Percentiles rank a stretch among this genome's conserved stretches.
These are phyloP conservation scores for Takifugu rubripes DNA, from an alignment of 2,797 vertebrate species.

Conservation along the genomic window DNA sequence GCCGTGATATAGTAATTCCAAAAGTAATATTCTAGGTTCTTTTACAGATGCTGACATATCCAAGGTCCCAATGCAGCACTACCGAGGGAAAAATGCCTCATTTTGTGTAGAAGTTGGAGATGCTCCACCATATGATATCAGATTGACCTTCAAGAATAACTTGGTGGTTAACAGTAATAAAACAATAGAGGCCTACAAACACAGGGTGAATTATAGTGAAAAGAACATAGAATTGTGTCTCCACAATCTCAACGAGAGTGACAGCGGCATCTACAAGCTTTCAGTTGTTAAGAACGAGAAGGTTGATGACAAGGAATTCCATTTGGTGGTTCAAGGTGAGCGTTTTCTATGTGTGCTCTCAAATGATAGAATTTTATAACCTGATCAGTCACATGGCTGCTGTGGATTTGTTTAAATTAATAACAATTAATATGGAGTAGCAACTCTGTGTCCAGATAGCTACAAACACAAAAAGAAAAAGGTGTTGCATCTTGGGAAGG, in stretches of 20 bases:
- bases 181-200: accelerated
- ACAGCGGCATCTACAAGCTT: slow-evolving; percentile 17
- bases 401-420: too few relatives aligned
- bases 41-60: neutral
- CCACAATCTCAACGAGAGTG: slow-evolving; percentile 10
- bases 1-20: too few relatives aligned
- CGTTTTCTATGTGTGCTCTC: too few relatives aligned
- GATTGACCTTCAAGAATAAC: accelerated
- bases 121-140: accelerated
- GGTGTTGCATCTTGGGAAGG: too few relatives aligned
- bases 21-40: neutral
- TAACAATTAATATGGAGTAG: too few relatives aligned
- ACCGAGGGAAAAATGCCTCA: slow-evolving; percentile 1
- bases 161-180: accelerated
- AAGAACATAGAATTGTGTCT: slow-evolving; percentile 23
- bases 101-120: slow-evolving; percentile 27
- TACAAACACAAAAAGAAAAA: too few relatives aligned
- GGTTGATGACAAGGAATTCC: accelerated
- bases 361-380: too few relatives aligned
- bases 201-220: neutral
- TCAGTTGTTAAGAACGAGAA: accelerated
- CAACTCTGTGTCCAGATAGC: too few relatives aligned
- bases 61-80: accelerated
- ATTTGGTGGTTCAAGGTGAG: slow-evolving; percentile 55
- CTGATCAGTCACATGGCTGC: too few relatives aligned